Percentiles rank a stretch among this genome's conserved stretches.
phyloP scores from a whole-genome alignment of 2,888 invertebrate species.

The Frankliniella intonsa region DNA sequence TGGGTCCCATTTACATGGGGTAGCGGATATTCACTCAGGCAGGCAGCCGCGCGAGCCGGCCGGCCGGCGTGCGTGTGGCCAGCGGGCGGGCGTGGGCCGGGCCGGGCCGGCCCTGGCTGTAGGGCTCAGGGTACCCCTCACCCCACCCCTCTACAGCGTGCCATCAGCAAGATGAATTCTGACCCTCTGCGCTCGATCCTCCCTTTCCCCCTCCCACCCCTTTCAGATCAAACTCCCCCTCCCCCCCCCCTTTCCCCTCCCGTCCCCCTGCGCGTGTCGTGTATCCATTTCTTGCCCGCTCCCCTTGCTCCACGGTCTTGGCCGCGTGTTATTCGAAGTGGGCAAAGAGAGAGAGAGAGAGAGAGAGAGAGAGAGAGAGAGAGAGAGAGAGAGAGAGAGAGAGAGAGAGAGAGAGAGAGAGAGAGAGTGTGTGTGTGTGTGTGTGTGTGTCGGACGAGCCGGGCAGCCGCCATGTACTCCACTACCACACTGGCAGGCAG shows the following conservation, averaged over 20 bases:
- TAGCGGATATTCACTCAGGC: neutral
- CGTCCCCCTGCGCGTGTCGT: too few species aligned
- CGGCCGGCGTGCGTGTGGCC: too few species aligned
- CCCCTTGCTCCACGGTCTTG: too few species aligned
- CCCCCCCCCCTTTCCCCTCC: neutral
- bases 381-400: too few species aligned
- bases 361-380: too few species aligned
- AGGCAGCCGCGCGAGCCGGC: neutral
- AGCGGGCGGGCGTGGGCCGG: too few species aligned
- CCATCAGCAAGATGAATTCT: conserved; percentile 24
- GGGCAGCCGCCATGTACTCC: too few species aligned
- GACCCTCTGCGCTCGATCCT: neutral
- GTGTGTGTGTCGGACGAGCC: too few species aligned
- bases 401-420: too few species aligned
- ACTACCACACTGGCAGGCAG: too few species aligned
- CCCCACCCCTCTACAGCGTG: neutral
- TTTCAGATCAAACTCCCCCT: neutral
- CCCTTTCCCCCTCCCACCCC: conserved; percentile 1
- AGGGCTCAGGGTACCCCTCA: neutral
- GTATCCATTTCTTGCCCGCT: too few species aligned
- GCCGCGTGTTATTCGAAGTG: neutral
- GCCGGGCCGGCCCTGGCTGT: neutral
- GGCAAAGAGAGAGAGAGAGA: too few species aligned
- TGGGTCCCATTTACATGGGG: neutral
- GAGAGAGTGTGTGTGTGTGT: neutral